Base-by-base conservation (phyloP, 1,140 invertebrate genomes). In the Brachionus plicatilis region DNA sequence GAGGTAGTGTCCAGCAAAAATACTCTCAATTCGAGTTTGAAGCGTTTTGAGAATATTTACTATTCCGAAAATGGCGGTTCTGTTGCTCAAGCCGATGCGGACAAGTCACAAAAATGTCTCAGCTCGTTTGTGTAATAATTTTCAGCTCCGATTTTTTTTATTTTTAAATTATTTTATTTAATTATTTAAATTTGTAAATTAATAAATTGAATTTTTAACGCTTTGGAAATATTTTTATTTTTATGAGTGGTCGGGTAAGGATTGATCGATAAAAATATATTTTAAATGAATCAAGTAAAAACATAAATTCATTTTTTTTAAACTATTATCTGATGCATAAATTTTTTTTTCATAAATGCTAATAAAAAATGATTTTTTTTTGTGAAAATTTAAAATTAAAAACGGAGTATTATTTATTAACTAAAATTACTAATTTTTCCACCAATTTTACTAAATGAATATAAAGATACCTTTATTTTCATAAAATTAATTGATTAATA, bases 11-110 rank as follows among this genome's bases (percentile, higher is more conserved):
- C 9, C 11, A 43, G 17, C 37, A 72, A 72, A 14, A 76, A 50
- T 50, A n/a, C 20, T 6, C 47, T 76, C 2, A 76, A 50, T n/a
- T 27, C n/a, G 9, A 76, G 72, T 50, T n/a, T 76, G 12, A 76
- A 76, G 20, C 43, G 72, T 8, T 76, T 76, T 50, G 72, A 76
- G 72, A 76, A 50, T 50, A 50, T 76, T 27, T 76, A 76, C 14
- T 76, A 76, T 33, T 50, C 43, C 17, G 72, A 47, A n/a, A 50
- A 76, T 50, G 20, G 24, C 11, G 53, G 11, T 45, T 20, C 41
- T 50, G 47, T 45, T 29, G 20, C 12, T 50, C 43, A 76, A 76
- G 27, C 11, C 17, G 68, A 72, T 17, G 41, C 9, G 9, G 20
- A 47, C 14, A 75, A 75, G 14, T 24, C 70, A 9, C 9, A 76